phyloP scores from a whole-genome alignment of 2,888 invertebrate species.

The Lasioglossum morio region DNA sequence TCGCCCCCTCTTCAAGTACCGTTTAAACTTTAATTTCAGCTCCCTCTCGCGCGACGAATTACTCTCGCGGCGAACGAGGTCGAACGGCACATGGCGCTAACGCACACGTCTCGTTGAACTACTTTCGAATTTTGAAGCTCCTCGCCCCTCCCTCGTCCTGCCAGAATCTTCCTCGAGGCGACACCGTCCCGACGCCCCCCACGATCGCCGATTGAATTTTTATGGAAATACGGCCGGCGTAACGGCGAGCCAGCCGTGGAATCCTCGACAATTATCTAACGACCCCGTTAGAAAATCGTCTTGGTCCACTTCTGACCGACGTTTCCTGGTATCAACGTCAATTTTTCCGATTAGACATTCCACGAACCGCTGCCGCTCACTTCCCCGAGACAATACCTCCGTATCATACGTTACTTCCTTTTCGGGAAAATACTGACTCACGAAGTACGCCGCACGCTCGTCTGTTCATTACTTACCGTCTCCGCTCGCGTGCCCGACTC shows the following conservation, averaged over 20 bases:
- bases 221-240: conserved; percentile 50
- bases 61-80: conserved; percentile 66
- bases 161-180: conserved; percentile 36
- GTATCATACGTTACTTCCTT: not conserved
- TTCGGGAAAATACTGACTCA: not conserved
- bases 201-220: conserved; percentile 50
- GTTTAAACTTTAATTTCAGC: conserved; percentile 59
- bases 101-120: conserved; percentile 60
- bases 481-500: not conserved
- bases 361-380: not conserved
- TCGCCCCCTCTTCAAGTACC: not conserved
- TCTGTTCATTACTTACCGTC: not conserved
- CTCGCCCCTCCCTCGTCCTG: not conserved
- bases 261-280: conserved; percentile 46
- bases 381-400: not conserved
- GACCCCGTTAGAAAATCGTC: conserved; percentile 53
- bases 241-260: conserved; percentile 37
- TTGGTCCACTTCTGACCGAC: conserved; percentile 45
- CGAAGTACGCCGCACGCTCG: not conserved
- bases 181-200: conserved; percentile 25
- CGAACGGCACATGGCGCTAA: conserved; percentile 69
- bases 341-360: not conserved
- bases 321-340: not conserved
- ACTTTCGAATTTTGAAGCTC: conserved; percentile 68
- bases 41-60: conserved; percentile 55